Evolutionary conservation across 1,140 invertebrate species (phyloP), one percentile per base, ranked within the genome.

Genomic region (Liolophura sinensis): DNA sequence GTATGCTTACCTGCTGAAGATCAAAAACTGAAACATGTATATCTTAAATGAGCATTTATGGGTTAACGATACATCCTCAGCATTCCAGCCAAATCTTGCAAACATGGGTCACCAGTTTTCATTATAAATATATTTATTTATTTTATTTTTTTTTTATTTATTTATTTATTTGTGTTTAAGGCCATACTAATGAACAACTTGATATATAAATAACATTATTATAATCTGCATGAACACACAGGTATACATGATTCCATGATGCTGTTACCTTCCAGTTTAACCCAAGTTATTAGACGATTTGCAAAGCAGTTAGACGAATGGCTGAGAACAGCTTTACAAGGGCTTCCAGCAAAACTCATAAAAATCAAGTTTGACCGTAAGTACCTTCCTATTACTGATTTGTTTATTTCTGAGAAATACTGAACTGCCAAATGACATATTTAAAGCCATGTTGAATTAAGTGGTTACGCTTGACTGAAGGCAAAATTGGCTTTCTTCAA

Each of bases 281-380:
- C 77, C 48, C 81, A 83, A 57, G 79, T 81, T 1, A 83, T 83
- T 15, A 60, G 77, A 31, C 73, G 77, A 31, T 84, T 84, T 68
- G 77, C 82, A 18, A 72, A 73, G 50, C 80, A 83, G 69, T 62
- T 84, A 16, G 81, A 81, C 24, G 78, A 78, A 20, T 83, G 82
- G 82, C 61, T 83, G 55, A 68, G 70, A 14, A 54, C 64, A 15
- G 78, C 82, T 0, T 56, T 83, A 46, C 65, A 78, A 54, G 73
- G 74, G 9, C 64, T 84, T n/a, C 82, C 83, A 20, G 71, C 73
- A 14, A 69, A 64, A 20, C 74, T 84, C 4, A 68, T 75, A 57
- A 72, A 73, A 63, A 75, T 83, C 14, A 84, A 84, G 70, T 75
- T 83, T 67, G 80, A 83, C 65, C 68, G 86, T 87, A 78, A 84